Evolutionary conservation across 2,888 invertebrate species (phyloP), one percentile per base, ranked within the genome.

Genomic region (Agriopis aurantiaria): DNA sequence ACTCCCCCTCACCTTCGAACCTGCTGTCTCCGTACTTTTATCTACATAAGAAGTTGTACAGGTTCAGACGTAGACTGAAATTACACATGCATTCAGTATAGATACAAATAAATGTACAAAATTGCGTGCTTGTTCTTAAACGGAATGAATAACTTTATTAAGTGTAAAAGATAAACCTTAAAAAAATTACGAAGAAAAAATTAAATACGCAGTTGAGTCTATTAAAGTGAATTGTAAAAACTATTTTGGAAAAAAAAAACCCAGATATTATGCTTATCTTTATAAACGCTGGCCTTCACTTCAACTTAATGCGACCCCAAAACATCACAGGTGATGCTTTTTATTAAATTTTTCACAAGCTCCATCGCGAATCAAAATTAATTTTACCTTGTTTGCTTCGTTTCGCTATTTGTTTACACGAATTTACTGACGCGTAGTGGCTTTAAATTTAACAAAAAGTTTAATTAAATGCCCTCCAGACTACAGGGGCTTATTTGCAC

Each of bases 261-360:
- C 0, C 8, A 43, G 2, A 10, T 43, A 9, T 43, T 5, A 1
- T 33, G 17, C 17, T 55, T 7, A 23, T 11, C 11, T 55, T 46
- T 33, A 5, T 5, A 60, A 60, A 51, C 11, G 5, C 3, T 17
- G 33, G 33, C 45, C 3, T 51, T 68, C 45, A 61, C 46, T 67
- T 45, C 51, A 51, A 55, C 73, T 75, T 78, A 83, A 82, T 80
- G 77, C 77, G 72, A 46, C 65, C 61, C 63, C 63, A 69, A 73
- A 79, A 76, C 81, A 80, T 81, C 84, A 81, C 91, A 91, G 90
- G 91, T 90, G 91, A 91, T 88, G 90, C 85, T 89, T 90, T 86
- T 77, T 76, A 90, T 89, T 89, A 89, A 90, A 88, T 88, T 85
- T 87, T 84, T 87, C 85, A 80, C 81, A 78, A 81, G 82, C 81